Evolutionary conservation across 2,888 invertebrate genomes (phyloP).

Genomic region (Pristionchus mayeri): DNA sequence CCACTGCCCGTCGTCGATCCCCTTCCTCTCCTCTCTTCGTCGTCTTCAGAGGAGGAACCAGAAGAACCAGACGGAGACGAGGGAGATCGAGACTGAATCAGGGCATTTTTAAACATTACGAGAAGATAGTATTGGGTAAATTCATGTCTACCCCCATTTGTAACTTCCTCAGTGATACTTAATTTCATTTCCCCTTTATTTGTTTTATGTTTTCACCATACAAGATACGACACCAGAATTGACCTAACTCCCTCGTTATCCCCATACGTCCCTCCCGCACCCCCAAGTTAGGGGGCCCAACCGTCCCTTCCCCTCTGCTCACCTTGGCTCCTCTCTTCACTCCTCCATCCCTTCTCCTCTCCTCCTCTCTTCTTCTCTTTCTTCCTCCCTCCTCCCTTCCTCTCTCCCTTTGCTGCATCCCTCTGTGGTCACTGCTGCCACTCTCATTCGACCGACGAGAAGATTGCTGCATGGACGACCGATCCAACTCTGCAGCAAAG

Average conservation of each 20-base stretch:
- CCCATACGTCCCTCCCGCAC: neutral
- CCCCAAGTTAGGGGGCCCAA: too few relatives aligned
- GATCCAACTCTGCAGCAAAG: too few relatives aligned
- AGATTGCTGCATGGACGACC: neutral
- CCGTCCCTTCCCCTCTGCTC: neutral
- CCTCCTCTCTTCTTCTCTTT: slow-evolving; percentile 17
- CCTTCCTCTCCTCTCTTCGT: neutral
- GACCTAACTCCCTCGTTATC: neutral
- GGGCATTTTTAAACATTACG: neutral
- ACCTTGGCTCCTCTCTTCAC: slow-evolving; percentile 8
- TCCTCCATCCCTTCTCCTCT: neutral
- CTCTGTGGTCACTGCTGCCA: neutral
- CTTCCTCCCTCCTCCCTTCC: slow-evolving; percentile 20
- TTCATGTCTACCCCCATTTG: too few relatives aligned
- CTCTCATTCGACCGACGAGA: neutral
- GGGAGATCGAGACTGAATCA: neutral
- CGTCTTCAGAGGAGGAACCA: slow-evolving; percentile 5
- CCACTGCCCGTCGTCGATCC: neutral
- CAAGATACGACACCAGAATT: too few relatives aligned
- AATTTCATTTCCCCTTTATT: too few relatives aligned
- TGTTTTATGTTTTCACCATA: too few relatives aligned
- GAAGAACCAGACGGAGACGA: neutral
- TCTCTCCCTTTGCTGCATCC: neutral
- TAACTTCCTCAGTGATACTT: neutral
- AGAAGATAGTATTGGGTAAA: too few relatives aligned